These are phyloP conservation scores for Ostrea denselamellosa DNA, from an alignment of 1,140 invertebrate species.

Conservation along the genomic window DNA sequence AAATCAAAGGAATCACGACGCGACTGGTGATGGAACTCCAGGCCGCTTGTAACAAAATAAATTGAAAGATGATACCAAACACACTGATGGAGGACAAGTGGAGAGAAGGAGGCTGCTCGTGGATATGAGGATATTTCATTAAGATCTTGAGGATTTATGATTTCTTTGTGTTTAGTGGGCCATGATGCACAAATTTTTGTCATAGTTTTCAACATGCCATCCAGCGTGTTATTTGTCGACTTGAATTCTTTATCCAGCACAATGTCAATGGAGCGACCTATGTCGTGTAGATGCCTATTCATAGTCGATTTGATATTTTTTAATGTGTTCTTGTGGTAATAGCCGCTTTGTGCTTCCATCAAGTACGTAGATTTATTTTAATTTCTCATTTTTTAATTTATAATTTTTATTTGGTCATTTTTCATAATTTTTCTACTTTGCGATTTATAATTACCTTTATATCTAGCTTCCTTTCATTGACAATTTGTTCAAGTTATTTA, in stretches of 20 bases:
- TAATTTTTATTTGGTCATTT: no score
- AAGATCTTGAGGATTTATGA: slow-evolving; percentile 15
- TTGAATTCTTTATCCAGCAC: slow-evolving; percentile 42
- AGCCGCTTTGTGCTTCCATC: not conserved
- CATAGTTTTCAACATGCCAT: slow-evolving; percentile 27
- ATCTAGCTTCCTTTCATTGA: no score
- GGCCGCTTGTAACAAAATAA: slow-evolving; percentile 33
- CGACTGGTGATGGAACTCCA: slow-evolving; percentile 51
- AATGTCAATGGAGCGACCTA: slow-evolving; percentile 42
- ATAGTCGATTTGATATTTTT: not conserved
- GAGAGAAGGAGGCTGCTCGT: not conserved
- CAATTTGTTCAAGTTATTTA: no score
- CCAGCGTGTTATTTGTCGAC: not conserved
- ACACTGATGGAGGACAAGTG: slow-evolving; percentile 15
- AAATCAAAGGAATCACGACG: not conserved
- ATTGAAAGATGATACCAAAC: slow-evolving; percentile 46
- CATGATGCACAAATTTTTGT: not conserved
- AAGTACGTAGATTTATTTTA: not conserved
- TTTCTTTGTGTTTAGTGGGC: slow-evolving; percentile 46
- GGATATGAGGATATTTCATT: slow-evolving; percentile 24
- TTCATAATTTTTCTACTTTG: no score
- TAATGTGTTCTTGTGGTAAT: slow-evolving; percentile 44
- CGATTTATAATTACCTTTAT: no score
- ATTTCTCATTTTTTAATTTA: no score
- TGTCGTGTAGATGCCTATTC: slow-evolving; percentile 44